Percentiles rank a stretch among this genome's conserved stretches.
Evolutionary conservation across 2,888 invertebrate species (phyloP).

Genomic region (Glaucopsyche alexis): DNA sequence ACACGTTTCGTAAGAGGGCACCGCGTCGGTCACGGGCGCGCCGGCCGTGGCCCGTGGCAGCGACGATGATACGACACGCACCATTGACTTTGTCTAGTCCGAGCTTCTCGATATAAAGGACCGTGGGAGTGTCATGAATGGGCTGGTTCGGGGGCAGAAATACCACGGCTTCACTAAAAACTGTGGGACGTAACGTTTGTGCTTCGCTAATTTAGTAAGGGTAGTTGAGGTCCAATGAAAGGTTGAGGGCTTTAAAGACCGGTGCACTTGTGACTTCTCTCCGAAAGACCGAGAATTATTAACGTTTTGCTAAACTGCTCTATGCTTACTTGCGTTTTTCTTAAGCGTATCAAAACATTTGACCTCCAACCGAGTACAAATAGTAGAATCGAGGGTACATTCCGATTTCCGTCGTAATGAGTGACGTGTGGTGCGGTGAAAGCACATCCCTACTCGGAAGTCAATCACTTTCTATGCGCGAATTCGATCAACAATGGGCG

Average conservation of each 20-base stretch:
- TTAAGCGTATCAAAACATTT: background rate
- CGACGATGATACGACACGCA: constrained; percentile 8
- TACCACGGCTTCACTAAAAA: too few species aligned
- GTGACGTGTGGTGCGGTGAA: constrained; percentile 6
- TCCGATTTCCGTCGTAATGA: background rate
- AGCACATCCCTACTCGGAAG: constrained; percentile 34
- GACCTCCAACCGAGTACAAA: background rate
- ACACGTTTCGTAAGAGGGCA: constrained; percentile 13
- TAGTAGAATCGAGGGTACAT: background rate
- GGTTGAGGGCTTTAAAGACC: too few species aligned
- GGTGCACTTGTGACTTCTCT: too few species aligned
- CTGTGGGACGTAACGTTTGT: too few species aligned
- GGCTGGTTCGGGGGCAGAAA: background rate
- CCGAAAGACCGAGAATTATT: too few species aligned
- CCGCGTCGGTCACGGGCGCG: constrained; percentile 16
- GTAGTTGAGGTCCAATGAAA: too few species aligned
- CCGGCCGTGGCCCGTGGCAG: background rate
- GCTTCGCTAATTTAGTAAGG: too few species aligned
- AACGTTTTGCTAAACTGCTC: background rate
- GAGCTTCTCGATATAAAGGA: background rate
- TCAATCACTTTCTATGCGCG: constrained; percentile 41
- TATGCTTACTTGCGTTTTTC: background rate
- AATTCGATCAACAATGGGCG: constrained; percentile 40
- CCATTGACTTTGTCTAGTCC: background rate
- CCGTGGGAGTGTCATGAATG: background rate